Evolutionary conservation across 2,888 invertebrate genomes (phyloP), one percentile per base, ranked within the genome.

Genomic region (Eurytoma californica): DNA sequence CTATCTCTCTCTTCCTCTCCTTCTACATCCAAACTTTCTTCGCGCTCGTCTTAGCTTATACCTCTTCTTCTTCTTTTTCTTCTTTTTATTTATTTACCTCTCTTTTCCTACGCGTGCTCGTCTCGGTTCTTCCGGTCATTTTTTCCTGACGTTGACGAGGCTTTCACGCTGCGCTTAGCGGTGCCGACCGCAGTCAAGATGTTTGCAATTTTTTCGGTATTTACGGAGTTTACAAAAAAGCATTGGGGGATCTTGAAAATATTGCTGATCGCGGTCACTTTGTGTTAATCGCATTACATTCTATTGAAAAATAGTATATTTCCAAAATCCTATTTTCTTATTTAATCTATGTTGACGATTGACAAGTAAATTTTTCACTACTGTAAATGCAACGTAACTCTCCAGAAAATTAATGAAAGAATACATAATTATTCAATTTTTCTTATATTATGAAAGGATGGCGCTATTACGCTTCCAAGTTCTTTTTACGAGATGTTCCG

Each of bases 171-270:
- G 24, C 9, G 49, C 49, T 18, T 18, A 49, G 47, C 14, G n/a
- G 12, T 3, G 3, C 39, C 16, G n/a, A 14, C 24, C 28, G 63
- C 30, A 5, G 16, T 24, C 24, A 58, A 76, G 55, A 18, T 73
- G 73, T 70, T 79, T 79, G 74, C 65, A 55, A 53, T 66, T 79
- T 75, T 76, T 76, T 80, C 24, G 66, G 79, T 75, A 72, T 80
- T 80, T 80, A 57, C 75, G 68, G 61, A 72, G 51, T 49, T 67
- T 60, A n/a, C 51, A 20, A 60, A 4, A 24, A 14, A 18, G 47
- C 61, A 2, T 0, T 20, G 49, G 51, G 72, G 39, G 61, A 75
- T 47, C 60, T 79, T 69, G 75, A 67, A 30, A 24, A 30, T 73
- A 51, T 18, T 28, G 7, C 53, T 7, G 14, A 72, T 0, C 7